A percentile compares a stretch with the other conserved stretches of the same genome.
These are phyloP conservation scores for Taphrorychus bicolor DNA, from an alignment of 2,888 invertebrate species.

Conservation along the genomic window DNA sequence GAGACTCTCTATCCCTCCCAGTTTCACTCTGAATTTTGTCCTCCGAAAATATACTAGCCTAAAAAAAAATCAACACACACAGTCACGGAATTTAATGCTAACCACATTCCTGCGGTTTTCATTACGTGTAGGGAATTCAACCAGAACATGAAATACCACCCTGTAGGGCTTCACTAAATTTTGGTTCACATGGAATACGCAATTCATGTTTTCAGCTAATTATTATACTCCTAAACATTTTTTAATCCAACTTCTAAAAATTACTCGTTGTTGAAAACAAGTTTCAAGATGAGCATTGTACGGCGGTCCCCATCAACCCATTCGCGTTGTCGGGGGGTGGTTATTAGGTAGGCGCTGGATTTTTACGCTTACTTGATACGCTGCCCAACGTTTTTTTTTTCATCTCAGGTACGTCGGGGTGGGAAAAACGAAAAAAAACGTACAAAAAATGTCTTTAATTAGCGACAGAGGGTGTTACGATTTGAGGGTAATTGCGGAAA, in stretches of 20 bases:
- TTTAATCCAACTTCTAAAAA: not conserved
- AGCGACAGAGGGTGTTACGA: conserved; percentile 25
- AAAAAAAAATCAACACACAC: too few relatives aligned
- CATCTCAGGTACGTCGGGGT: conserved; percentile 31
- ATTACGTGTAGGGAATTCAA: too few relatives aligned
- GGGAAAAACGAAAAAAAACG: conserved; percentile 12
- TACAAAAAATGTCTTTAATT: conserved; percentile 36
- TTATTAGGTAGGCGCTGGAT: conserved; percentile 42
- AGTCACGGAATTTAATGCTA: too few relatives aligned
- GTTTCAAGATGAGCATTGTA: conserved; percentile 22
- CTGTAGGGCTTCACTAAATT: too few relatives aligned
- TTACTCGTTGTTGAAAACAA: not conserved
- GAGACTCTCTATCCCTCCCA: conserved; percentile 15
- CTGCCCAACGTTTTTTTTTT: conserved; percentile 40
- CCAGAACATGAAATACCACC: too few relatives aligned
- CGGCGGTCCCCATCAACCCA: conserved; percentile 18
- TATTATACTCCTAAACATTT: too few relatives aligned
- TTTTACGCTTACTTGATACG: conserved; percentile 43
- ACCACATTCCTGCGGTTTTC: too few relatives aligned
- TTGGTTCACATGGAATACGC: too few relatives aligned
- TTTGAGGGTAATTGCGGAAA: conserved; percentile 31
- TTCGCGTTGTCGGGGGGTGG: conserved; percentile 32
- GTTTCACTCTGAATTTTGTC: conserved; percentile 28
- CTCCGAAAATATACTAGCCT: conserved; percentile 20
- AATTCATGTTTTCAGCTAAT: too few relatives aligned